Evolutionary conservation across 2,888 invertebrate genomes (phyloP).

Genomic region (Drosophila testacea): DNA sequence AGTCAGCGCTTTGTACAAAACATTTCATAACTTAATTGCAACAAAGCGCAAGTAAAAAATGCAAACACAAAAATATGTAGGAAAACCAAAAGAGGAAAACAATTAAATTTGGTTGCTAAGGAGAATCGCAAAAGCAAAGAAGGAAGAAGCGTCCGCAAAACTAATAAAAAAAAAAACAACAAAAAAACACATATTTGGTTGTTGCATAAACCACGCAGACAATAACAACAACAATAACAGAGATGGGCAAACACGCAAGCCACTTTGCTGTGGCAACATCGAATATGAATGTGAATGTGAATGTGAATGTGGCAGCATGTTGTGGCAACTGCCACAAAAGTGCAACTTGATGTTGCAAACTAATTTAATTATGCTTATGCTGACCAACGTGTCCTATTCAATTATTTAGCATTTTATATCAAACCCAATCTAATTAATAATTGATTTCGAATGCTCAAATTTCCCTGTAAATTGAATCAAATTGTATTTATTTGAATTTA

Average conservation of each 20-base stretch:
- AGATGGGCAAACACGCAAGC: slow-evolving; percentile 49
- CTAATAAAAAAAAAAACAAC: slow-evolving; percentile 1
- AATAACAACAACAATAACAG: slow-evolving; percentile 14
- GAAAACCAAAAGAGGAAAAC: slow-evolving; percentile 7
- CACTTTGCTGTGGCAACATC: slow-evolving; percentile 27
- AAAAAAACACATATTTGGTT: slow-evolving; percentile 19
- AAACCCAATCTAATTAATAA: slow-evolving; percentile 4
- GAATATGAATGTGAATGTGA: neutral
- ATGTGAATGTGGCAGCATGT: slow-evolving; percentile 6
- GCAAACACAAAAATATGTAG: slow-evolving; percentile 6
- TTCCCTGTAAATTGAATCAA: neutral
- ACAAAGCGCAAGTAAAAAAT: slow-evolving; percentile 39
- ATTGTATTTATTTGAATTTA: neutral
- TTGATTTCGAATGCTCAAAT: neutral
- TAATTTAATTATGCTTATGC: slow-evolving; percentile 32
- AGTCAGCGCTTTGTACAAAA: slow-evolving; percentile 67
- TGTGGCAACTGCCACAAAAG: slow-evolving; percentile 24
- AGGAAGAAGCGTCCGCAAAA: slow-evolving; percentile 45
- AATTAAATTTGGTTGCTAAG: slow-evolving; percentile 35
- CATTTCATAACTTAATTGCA: slow-evolving; percentile 75
- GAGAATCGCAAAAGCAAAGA: slow-evolving; percentile 37
- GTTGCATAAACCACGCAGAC: slow-evolving; percentile 63
- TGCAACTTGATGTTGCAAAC: slow-evolving; percentile 37
- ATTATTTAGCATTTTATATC: slow-evolving; percentile 12
- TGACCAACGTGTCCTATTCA: slow-evolving; percentile 12